These are phyloP conservation scores for Pterobdella sp. DNA, from an alignment of 2,888 invertebrate genomes.

Conservation along the genomic window DNA sequence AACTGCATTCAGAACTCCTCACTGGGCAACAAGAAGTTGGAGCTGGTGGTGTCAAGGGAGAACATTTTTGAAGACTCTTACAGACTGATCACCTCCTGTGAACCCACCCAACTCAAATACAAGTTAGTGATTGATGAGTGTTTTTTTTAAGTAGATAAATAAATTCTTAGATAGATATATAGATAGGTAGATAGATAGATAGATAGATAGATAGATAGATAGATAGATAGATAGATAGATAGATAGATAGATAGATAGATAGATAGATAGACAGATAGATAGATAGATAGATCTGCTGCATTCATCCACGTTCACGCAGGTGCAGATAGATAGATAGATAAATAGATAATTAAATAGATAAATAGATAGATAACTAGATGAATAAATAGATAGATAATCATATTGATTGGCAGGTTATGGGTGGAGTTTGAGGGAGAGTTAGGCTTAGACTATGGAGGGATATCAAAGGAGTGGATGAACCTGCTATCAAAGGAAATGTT, in stretches of 20 bases:
- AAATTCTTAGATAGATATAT: too few species aligned
- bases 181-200: too few species aligned
- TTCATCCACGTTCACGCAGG: too few species aligned
- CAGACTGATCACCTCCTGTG: conserved; percentile 64
- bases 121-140: conserved; percentile 7
- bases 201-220: too few species aligned
- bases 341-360: too few species aligned
- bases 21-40: conserved; percentile 63
- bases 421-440: conserved; percentile 91
- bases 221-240: too few species aligned
- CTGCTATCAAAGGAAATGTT: conserved; percentile 98
- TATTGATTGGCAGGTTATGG: conserved; percentile 95
- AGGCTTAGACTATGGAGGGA: conserved; percentile 88
- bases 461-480: conserved; percentile 97
- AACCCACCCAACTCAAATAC: conserved; percentile 11
- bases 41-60: conserved; percentile 78
- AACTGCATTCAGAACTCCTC: not conserved
- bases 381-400: too few species aligned
- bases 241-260: too few species aligned
- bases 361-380: too few species aligned
- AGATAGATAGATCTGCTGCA: too few species aligned
- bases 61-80: conserved; percentile 95
- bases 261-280: too few species aligned
- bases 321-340: too few species aligned
- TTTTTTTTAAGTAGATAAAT: not conserved